Evolutionary conservation across 2,113 vertebrate species (phyloP).

Genomic region (Tetrao urogallus): DNA sequence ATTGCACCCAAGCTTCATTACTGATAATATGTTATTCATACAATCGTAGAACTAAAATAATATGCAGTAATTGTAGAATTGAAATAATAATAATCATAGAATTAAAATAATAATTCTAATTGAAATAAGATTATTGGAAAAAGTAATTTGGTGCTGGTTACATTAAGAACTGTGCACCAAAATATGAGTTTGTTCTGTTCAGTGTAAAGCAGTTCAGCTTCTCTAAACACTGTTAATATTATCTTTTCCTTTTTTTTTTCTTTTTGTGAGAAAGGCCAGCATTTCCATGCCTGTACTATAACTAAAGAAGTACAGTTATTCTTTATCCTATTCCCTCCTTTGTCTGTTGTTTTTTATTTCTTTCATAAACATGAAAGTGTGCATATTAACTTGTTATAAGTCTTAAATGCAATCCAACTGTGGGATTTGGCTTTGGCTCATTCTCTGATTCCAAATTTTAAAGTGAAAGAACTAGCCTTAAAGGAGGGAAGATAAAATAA

Average conservation of each 20-base stretch:
- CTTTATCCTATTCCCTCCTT: background rate
- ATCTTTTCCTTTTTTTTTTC: background rate
- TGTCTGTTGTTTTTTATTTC: background rate
- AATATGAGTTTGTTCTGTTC: background rate
- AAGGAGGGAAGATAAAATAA: background rate
- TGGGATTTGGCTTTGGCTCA: background rate
- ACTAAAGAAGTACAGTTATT: background rate
- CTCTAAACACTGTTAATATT: background rate
- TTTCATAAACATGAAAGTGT: conserved; percentile 24
- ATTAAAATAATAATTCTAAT: too few relatives aligned
- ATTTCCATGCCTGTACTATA: background rate
- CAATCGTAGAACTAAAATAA: too few relatives aligned
- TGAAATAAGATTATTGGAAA: background rate
- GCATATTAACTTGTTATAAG: background rate
- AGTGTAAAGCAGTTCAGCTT: background rate
- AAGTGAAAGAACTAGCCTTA: background rate
- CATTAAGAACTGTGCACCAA: background rate
- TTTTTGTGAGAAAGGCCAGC: background rate
- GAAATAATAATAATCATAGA: too few relatives aligned
- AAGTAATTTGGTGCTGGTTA: background rate
- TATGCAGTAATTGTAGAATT: too few relatives aligned
- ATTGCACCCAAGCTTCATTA: background rate
- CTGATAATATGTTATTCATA: background rate
- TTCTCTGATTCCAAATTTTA: background rate
- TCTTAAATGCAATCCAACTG: background rate